These are phyloP conservation scores for Cladopsammia gracilis DNA, from an alignment of 64 coral and sea anemone species.

Conservation along the genomic window DNA sequence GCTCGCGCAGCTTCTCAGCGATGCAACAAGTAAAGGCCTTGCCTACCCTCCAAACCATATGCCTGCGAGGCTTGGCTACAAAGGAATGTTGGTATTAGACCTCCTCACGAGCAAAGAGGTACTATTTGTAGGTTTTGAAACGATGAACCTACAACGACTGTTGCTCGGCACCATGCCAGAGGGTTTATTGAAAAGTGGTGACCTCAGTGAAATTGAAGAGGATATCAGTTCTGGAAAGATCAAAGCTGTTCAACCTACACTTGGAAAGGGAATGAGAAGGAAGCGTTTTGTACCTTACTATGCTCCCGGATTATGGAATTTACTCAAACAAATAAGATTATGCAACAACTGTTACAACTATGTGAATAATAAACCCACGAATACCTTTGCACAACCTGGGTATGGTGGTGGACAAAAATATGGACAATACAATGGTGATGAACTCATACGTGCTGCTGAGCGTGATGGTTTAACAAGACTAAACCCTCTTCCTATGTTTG, in stretches of 20 bases:
- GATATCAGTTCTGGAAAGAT: not conserved
- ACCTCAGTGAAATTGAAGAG: not conserved
- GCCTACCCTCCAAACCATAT: not conserved
- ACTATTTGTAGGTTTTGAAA: not conserved
- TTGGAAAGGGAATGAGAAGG: not conserved
- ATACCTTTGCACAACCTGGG: slow-evolving; percentile 17
- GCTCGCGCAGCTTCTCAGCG: not conserved
- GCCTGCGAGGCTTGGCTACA: not conserved
- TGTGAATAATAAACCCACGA: not conserved
- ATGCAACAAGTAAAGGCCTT: not conserved
- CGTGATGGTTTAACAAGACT: too few species aligned
- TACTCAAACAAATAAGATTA: too few species aligned
- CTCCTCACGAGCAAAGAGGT: not conserved
- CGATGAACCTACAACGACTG: not conserved
- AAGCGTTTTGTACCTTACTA: not conserved
- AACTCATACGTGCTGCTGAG: too few species aligned
- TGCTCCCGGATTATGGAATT: not conserved
- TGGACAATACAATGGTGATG: not conserved
- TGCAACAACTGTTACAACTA: slow-evolving; percentile 13
- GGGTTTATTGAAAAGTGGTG: not conserved
- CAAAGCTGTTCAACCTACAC: too few species aligned
- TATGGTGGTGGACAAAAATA: not conserved
- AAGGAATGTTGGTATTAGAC: not conserved
- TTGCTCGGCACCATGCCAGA: not conserved
- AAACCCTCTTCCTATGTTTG: too few species aligned